Evolutionary conservation across 2,888 invertebrate genomes (phyloP).

Genomic region (Ypsolopha sequella): DNA sequence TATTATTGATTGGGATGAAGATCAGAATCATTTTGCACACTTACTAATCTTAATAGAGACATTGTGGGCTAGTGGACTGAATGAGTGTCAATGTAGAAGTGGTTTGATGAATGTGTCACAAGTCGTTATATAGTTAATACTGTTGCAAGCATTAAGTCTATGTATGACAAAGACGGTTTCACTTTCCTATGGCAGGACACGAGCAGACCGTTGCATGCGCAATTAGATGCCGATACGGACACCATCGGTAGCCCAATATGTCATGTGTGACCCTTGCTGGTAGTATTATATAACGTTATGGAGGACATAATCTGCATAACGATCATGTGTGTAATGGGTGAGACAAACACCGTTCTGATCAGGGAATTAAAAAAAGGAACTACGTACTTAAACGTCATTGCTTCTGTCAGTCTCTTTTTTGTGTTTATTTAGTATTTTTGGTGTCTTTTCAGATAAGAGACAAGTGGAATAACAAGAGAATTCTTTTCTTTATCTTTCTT

Average conservation of each 20-base stretch:
- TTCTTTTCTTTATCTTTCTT: too few species aligned
- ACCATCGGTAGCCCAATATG: conserved; percentile 47
- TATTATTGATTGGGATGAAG: not conserved
- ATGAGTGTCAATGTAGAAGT: conserved; percentile 44
- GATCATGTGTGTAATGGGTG: not conserved
- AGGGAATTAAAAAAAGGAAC: too few species aligned
- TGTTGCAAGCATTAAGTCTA: conserved; percentile 63
- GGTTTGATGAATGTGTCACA: conserved; percentile 48
- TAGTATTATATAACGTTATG: conserved; percentile 43
- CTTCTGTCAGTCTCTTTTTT: too few species aligned
- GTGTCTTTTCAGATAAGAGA: too few species aligned
- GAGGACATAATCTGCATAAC: not conserved
- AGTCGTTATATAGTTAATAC: conserved; percentile 63
- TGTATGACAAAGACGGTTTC: conserved; percentile 47
- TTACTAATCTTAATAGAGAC: conserved; percentile 52
- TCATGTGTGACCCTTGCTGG: conserved; percentile 39
- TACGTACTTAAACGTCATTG: too few species aligned
- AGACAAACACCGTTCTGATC: too few species aligned
- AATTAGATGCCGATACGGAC: conserved; percentile 48
- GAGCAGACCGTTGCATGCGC: conserved; percentile 29
- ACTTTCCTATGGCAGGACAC: conserved; percentile 64
- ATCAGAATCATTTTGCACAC: conserved; percentile 16
- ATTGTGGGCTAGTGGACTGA: conserved; percentile 39
- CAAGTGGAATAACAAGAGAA: too few species aligned
- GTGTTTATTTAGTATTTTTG: too few species aligned